Percentiles rank a stretch among this genome's conserved stretches.
phyloP scores from a whole-genome alignment of 2,888 invertebrate genomes.

The Andricus curvator region DNA sequence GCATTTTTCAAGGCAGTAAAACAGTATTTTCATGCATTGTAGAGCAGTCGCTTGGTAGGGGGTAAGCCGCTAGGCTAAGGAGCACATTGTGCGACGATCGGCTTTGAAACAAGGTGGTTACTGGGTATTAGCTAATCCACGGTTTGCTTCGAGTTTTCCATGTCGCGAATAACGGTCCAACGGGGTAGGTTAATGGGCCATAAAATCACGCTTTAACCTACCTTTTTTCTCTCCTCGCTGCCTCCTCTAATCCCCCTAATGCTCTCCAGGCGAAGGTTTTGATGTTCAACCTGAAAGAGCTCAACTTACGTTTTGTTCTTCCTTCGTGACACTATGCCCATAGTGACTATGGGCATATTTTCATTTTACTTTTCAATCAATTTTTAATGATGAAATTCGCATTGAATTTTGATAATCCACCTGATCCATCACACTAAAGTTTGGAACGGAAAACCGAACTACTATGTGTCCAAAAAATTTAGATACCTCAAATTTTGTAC shows the following conservation, averaged over 20 bases:
- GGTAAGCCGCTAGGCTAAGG: conserved; percentile 5
- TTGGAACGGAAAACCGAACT: too few species aligned
- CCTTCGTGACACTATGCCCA: not conserved
- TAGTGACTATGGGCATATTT: too few species aligned
- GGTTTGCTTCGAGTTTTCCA: conserved; percentile 22
- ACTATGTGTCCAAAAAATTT: too few species aligned
- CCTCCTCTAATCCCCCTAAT: conserved; percentile 27
- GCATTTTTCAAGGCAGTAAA: conserved; percentile 36
- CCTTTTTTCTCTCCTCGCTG: conserved; percentile 13
- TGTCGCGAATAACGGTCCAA: conserved; percentile 24
- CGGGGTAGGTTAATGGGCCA: conserved; percentile 31
- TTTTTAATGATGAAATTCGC: too few species aligned
- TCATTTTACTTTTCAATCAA: too few species aligned
- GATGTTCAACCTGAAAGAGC: not conserved
- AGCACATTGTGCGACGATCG: conserved; percentile 26
- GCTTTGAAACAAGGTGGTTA: conserved; percentile 20
- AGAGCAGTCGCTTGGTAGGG: conserved; percentile 6
- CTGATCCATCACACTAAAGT: too few species aligned
- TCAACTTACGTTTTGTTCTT: not conserved
- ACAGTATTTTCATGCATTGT: conserved; percentile 22
- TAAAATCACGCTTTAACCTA: conserved; percentile 34
- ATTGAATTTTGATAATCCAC: too few species aligned
- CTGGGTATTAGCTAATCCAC: conserved; percentile 16
- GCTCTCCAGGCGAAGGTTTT: not conserved
- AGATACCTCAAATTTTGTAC: too few species aligned